phyloP scores from a whole-genome alignment of 1,140 invertebrate genomes.

The Bursaphelenchus mucronatus region DNA sequence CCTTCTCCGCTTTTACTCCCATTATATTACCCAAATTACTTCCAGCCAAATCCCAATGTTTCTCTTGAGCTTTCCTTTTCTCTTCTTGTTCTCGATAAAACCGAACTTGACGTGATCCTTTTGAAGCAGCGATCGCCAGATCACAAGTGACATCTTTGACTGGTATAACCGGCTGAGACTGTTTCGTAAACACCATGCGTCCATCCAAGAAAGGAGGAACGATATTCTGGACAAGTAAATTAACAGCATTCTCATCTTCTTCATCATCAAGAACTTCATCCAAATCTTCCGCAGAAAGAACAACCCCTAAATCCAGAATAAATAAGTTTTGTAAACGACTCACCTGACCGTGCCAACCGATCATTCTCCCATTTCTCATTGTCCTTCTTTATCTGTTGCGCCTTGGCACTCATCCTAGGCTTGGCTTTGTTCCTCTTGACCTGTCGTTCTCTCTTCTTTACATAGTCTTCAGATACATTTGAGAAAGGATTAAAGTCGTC shows the following conservation, averaged over 20 bases:
- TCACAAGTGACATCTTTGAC: constrained; percentile 87
- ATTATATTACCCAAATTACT: constrained; percentile 94
- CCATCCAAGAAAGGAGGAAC: constrained; percentile 98
- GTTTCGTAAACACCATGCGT: constrained; percentile 96
- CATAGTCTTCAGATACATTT: constrained; percentile 69
- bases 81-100: constrained; percentile 92
- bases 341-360: constrained; percentile 70
- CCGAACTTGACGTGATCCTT: constrained; percentile 77
- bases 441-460: constrained; percentile 58
- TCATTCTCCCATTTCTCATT: constrained; percentile 98
- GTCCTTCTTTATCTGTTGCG: constrained; percentile 67
- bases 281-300: constrained; percentile 83
- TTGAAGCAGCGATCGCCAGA: constrained; percentile 92
- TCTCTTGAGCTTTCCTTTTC: constrained; percentile 87
- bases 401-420: constrained; percentile 53
- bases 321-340: constrained; percentile 17
- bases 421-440: constrained; percentile 53
- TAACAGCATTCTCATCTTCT: constrained; percentile 80
- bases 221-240: constrained; percentile 94
- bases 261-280: constrained; percentile 87
- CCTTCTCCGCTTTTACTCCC: constrained; percentile 78
- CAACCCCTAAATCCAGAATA: constrained; percentile 68
- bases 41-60: constrained; percentile 96
- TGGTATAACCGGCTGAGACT: constrained; percentile 90
- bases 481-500: constrained; percentile 87